Base-by-base conservation (phyloP, 1,140 invertebrate genomes). In the Trichogramma pretiosum region DNA sequence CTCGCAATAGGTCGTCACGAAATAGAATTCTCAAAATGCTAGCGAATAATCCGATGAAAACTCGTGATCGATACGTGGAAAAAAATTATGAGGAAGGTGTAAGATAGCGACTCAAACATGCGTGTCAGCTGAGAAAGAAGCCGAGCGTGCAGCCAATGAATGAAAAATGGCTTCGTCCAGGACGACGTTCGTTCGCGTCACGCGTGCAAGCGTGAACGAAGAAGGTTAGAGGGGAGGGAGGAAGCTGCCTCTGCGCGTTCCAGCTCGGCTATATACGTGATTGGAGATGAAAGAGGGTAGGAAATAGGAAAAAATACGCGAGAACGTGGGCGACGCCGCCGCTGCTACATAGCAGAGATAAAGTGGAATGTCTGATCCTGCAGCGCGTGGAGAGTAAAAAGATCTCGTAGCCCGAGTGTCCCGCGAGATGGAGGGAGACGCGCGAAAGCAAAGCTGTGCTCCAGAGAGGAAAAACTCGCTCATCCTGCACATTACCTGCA, bases 321-420 rank as follows among this genome's bases (percentile, higher is more conserved):
- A 28, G 21, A 22, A 39, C 40, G 48, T 36, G 54, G 52, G 50
- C 48, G 52, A 49, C 45, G 56, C 55, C n/a, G n/a, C n/a, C n/a
- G n/a, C n/a, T n/a, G n/a, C n/a, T n/a, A n/a, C n/a, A n/a, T n/a
- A 55, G 56, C 56, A 53, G 54, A 60, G 60, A 62, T 62, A 62
- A 60, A 60, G 58, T 59, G 60, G 60, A 55, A 61, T 57, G 61
- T 59, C 61, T 58, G 59, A 61, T 61, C 61, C 59, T 63, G 57
- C 55, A 55, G 46, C 56, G 57, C 55, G 54, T 47, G n/a, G 55
- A 47, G 56, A 58, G 59, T 56, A 63, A 61, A 63, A 63, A 63
- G 59, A 61, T 61, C 56, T 55, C 41, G 5, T 11, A 14, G 13
- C 37, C 11, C 34, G 43, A 19, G 4, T 33, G 17, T n/a, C n/a